phyloP scores from a whole-genome alignment of 2,797 vertebrate species.

The Amniataba percoides region DNA sequence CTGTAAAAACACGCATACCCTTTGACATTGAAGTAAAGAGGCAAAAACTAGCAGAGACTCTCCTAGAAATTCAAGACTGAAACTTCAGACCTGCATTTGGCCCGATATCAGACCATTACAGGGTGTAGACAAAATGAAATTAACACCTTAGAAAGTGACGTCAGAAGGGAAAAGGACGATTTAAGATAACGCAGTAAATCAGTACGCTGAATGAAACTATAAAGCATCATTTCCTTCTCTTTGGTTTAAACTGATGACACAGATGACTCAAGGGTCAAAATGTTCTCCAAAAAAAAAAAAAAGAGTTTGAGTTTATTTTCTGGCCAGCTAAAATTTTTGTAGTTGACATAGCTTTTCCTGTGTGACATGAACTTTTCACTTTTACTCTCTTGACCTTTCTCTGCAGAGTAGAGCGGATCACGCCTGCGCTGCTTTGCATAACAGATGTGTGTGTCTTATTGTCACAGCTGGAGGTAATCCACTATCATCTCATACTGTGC shows the following conservation, averaged over 20 bases:
- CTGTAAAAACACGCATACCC: not conserved
- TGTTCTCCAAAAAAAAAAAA: not conserved
- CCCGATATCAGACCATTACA: not conserved
- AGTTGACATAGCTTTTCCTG: not conserved
- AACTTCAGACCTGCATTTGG: not conserved
- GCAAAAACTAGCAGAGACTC: constrained; percentile 8
- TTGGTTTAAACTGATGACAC: not conserved
- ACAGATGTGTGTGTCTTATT: constrained; percentile 11
- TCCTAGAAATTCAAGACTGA: not conserved
- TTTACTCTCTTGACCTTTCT: not conserved
- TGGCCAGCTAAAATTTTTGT: not conserved
- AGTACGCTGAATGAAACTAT: not conserved
- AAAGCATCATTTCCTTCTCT: no score
- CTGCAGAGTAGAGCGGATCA: not conserved
- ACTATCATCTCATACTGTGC: not conserved
- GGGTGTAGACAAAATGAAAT: constrained; percentile 1
- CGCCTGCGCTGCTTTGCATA: not conserved
- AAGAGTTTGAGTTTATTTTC: not conserved
- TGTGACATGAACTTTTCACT: not conserved
- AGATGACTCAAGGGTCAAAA: not conserved
- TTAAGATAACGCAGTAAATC: not conserved
- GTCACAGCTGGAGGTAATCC: constrained; percentile 9
- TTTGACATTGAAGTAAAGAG: constrained; percentile 1
- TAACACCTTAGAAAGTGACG: not conserved
- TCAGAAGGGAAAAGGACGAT: not conserved